Evolutionary conservation across 2,113 vertebrate species (phyloP).

Genomic region (Todiramphus chloris): DNA sequence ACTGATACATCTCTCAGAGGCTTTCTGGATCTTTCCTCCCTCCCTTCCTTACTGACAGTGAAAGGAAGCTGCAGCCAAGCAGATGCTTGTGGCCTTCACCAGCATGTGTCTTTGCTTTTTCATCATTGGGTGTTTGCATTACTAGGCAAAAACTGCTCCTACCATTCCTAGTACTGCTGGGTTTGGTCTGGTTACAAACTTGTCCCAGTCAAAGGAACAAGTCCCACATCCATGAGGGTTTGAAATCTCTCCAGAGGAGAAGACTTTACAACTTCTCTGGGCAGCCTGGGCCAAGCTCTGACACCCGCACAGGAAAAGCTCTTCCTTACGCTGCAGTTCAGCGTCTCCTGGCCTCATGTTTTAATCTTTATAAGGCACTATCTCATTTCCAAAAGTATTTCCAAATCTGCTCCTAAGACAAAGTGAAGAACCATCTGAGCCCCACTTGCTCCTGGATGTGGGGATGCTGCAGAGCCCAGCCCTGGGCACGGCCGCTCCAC

Average conservation of each 20-base stretch:
- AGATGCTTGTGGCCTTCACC: not conserved
- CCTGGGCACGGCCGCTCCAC: accelerated
- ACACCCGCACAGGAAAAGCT: too few species aligned
- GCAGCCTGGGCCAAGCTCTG: too few species aligned
- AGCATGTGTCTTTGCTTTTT: accelerated
- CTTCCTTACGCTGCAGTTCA: not conserved
- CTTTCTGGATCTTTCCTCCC: not conserved
- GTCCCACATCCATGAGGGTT: too few species aligned
- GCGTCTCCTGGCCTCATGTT: not conserved
- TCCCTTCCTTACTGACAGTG: not conserved
- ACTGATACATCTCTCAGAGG: accelerated
- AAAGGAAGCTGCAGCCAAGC: not conserved
- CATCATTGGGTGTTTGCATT: not conserved
- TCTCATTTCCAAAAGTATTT: not conserved
- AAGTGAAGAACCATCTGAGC: not conserved
- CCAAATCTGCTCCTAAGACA: not conserved
- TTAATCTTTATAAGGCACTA: accelerated
- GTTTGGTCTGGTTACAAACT: not conserved
- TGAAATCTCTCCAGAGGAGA: too few species aligned
- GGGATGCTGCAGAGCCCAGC: not conserved
- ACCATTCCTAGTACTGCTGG: not conserved
- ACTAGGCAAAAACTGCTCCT: not conserved
- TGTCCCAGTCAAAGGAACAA: not conserved
- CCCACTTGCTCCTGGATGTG: not conserved
- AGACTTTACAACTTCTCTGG: too few species aligned